Conservation (phyloP, 2,113 vertebrate species). For the Eclectus roratus region DNA sequence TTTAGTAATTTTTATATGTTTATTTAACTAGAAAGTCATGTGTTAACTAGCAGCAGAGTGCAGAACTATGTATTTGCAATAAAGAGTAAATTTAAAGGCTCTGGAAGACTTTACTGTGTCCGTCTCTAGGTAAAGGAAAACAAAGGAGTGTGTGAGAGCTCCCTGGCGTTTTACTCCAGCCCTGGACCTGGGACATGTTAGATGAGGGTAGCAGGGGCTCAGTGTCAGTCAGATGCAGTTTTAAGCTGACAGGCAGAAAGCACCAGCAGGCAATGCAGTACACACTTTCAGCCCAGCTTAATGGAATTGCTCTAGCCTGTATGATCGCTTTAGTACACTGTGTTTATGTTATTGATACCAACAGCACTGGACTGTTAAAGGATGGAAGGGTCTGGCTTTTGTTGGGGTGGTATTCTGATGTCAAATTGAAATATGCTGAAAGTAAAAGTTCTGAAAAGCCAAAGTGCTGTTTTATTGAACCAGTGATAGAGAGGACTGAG, state of each 20-base stretch:
- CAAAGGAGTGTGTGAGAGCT: not conserved
- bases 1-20: not conserved
- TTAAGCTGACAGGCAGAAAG: not conserved
- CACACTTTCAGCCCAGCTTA: not conserved
- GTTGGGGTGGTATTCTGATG: not conserved
- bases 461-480: constrained; percentile 41
- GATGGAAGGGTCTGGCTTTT: constrained; percentile 23
- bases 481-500: not conserved
- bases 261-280: not conserved
- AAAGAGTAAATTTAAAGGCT: not conserved
- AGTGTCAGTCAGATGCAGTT: not conserved
- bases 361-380: not conserved
- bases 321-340: not conserved
- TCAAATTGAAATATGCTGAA: constrained; percentile 35
- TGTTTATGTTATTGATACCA: constrained; percentile 26
- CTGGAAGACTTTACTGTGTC: not conserved
- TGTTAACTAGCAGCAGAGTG: not conserved
- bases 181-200: not conserved
- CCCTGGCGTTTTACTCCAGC: not conserved
- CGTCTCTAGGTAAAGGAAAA: not conserved
- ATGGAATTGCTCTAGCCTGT: not conserved
- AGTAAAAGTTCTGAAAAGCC: not conserved
- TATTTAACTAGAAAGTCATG: not conserved
- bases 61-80: not conserved
- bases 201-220: not conserved